phyloP scores from a whole-genome alignment of 1,140 invertebrate species.

The Papilio helenus region DNA sequence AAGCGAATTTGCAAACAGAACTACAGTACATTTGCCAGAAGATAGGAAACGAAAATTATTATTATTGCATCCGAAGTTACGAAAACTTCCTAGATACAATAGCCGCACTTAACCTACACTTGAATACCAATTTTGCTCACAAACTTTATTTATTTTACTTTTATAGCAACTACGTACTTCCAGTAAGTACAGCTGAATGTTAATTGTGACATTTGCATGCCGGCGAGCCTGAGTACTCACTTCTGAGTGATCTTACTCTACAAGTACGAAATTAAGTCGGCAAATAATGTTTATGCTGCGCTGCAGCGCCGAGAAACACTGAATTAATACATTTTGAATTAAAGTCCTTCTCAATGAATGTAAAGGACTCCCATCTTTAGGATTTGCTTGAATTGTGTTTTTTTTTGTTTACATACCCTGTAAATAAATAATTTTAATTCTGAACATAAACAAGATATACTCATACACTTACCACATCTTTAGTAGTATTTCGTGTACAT shows the following conservation, averaged over 20 bases:
- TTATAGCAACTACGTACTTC: not conserved
- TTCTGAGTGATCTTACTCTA: slow-evolving; percentile 8
- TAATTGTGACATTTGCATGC: slow-evolving; percentile 11
- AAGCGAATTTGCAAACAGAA: not conserved
- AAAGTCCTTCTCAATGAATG: not conserved
- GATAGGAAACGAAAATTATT: slow-evolving; percentile 4
- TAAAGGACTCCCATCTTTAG: too few species aligned
- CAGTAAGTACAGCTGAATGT: not conserved
- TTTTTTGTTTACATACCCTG: too few species aligned
- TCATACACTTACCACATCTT: not conserved
- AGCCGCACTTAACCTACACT: slow-evolving; percentile 1
- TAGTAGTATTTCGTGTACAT: not conserved
- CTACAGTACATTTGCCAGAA: not conserved
- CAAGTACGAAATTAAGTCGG: slow-evolving; percentile 12
- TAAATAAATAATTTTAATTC: not conserved
- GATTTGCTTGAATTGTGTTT: too few species aligned
- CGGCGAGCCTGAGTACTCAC: not conserved
- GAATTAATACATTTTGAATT: not conserved
- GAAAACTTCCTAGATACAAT: not conserved
- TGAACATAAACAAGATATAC: not conserved
- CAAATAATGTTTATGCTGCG: not conserved
- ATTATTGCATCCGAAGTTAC: not conserved
- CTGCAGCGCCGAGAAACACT: not conserved
- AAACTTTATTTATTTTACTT: slow-evolving; percentile 1
- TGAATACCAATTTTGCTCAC: not conserved